phyloP scores from a whole-genome alignment of 2,888 invertebrate species.

The Lasioglossum morio region DNA sequence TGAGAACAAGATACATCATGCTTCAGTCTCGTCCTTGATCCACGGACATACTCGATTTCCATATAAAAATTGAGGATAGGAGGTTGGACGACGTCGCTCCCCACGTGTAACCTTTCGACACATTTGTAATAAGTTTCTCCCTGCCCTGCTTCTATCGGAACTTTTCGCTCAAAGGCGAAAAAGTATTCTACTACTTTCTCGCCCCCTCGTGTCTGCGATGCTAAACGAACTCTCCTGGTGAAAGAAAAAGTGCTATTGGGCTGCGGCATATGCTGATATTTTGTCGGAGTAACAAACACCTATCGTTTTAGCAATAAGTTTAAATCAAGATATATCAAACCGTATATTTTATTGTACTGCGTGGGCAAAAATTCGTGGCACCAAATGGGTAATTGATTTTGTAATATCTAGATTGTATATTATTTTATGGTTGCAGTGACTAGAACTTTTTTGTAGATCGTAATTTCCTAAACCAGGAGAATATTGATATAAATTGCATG shows the following conservation, averaged over 20 bases:
- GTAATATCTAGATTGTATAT: too few species aligned
- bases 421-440: too few species aligned
- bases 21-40: constrained; percentile 44
- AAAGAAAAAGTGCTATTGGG: background rate
- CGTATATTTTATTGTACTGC: too few species aligned
- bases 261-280: background rate
- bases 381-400: too few species aligned
- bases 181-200: background rate
- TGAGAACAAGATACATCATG: constrained; percentile 60
- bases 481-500: too few species aligned
- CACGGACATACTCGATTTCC: constrained; percentile 63
- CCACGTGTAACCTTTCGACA: constrained; percentile 45
- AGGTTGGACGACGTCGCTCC: constrained; percentile 29
- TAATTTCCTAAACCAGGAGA: too few species aligned
- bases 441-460: too few species aligned
- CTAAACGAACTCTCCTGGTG: background rate
- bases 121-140: constrained; percentile 66
- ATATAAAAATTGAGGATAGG: constrained; percentile 68
- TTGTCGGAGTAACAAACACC: background rate
- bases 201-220: background rate
- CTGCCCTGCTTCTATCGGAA: constrained; percentile 16
- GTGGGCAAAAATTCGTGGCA: too few species aligned
- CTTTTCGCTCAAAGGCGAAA: constrained; percentile 17
- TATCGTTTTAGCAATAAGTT: background rate
- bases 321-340: too few species aligned